Conservation (phyloP, 2,113 vertebrate species). For the Copsychus sechellarum region DNA sequence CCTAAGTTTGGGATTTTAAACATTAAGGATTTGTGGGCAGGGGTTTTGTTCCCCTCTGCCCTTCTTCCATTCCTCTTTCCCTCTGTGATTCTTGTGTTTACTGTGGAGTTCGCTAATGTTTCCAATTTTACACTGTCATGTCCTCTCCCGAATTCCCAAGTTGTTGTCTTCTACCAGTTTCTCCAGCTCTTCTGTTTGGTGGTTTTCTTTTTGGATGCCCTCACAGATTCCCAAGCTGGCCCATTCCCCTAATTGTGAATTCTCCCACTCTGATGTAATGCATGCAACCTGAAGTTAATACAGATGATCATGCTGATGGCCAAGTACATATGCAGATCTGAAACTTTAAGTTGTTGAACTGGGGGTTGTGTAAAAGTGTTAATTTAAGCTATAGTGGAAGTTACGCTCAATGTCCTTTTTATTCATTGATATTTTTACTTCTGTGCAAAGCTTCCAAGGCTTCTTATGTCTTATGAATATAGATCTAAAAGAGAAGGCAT, state of each 20-base stretch:
- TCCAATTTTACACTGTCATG: neutral
- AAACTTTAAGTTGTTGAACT: neutral
- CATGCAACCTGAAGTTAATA: neutral
- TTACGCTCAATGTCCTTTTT: neutral
- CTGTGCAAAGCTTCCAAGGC: neutral
- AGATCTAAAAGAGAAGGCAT: neutral
- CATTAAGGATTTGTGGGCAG: neutral
- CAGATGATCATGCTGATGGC: neutral
- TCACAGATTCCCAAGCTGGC: neutral
- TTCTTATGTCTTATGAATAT: neutral
- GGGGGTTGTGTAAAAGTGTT: neutral
- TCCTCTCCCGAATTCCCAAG: neutral
- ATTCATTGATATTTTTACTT: neutral
- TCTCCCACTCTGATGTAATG: neutral
- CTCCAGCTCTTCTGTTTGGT: neutral
- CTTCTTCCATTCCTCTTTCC: neutral
- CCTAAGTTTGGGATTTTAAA: neutral
- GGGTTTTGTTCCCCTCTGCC: neutral
- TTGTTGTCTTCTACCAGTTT: accelerated
- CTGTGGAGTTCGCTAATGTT: neutral
- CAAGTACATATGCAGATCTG: neutral
- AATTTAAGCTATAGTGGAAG: neutral
- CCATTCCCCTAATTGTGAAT: neutral
- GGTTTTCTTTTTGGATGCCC: neutral
- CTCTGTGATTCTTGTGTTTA: neutral